Evolutionary conservation across 2,888 invertebrate genomes (phyloP), one percentile per base, ranked within the genome.

Genomic region (Drosophila gaucha): DNA sequence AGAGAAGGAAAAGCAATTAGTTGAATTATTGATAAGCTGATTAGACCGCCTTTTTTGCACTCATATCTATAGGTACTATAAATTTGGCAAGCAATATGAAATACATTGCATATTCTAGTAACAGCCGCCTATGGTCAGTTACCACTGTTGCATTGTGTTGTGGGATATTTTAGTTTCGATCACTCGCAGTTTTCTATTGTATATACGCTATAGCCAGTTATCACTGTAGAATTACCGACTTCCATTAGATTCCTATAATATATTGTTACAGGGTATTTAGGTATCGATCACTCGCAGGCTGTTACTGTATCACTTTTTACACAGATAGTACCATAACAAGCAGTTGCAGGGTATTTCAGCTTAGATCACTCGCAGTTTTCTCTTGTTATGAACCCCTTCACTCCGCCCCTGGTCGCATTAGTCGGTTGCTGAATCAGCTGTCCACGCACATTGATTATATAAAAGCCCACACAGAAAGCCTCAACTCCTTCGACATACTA

Each of bases 361-460:
- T 18, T 31, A 14, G 31, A 5, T 46, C 18, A 14, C 14, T 9
- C 5, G 30, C 5, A 12, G 31, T 16, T 8, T 10, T 22, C 14
- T 14, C 10, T 22, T 14, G 10, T 31, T 33, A 22, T 12, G 12
- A 38, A 6, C 8, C n/a, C 38, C 18, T 26, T 30, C 47, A 30
- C 31, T 14, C 10, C 26, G 16, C 24, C 31, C 30, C 38, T 30
- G 35, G 26, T 3, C 38, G 8, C 9, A 30, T 20, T 46, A 14
- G 44, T 9, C 14, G 22, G 8, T 38, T 31, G 30, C 20, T 51
- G 47, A 62, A 76, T 79, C 80, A 79, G 80, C 80, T 76, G 71
- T 67, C 47, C 31, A 38, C n/a, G 28, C 24, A 16, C 26, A 49
- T 49, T 44, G 75, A 66, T 80, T 80, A 80, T 68, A 80, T 80